These are phyloP conservation scores for Sciurus niger DNA, from an alignment of 2,113 vertebrate genomes.

Conservation along the genomic window DNA sequence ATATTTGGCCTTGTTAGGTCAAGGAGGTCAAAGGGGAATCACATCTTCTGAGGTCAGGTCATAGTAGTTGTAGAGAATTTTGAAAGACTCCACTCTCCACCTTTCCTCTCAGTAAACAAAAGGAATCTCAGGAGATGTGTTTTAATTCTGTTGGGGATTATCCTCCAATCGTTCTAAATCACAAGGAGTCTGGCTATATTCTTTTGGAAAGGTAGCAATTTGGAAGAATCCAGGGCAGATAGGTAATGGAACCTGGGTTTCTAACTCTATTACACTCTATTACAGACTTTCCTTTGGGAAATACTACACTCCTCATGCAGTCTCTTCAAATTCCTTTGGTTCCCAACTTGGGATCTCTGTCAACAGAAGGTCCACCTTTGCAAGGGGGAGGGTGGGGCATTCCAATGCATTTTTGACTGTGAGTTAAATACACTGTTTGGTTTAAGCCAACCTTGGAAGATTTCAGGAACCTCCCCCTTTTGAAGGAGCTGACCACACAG, in stretches of 20 bases:
- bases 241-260: not conserved
- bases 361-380: constrained; percentile 6
- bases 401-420: not conserved
- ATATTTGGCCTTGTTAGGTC: not conserved
- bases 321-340: constrained; percentile 37
- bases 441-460: constrained; percentile 9
- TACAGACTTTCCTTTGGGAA: not conserved
- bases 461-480: not conserved
- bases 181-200: not conserved
- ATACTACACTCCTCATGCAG: not conserved
- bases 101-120: rapidly evolving
- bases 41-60: not conserved
- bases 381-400: not conserved
- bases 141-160: not conserved
- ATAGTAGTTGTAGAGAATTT: not conserved
- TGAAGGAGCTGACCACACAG: not conserved
- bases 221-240: not conserved
- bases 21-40: not conserved
- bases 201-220: not conserved
- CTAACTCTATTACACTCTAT: not conserved
- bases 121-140: not conserved
- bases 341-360: constrained; percentile 21
- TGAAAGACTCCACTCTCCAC: not conserved
- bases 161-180: constrained; percentile 10
- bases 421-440: not conserved